Percentiles rank a stretch among this genome's conserved stretches.
These are phyloP conservation scores for Scolopax bukidnonensis DNA, from an alignment of 2,797 vertebrate genomes.

Conservation along the genomic window DNA sequence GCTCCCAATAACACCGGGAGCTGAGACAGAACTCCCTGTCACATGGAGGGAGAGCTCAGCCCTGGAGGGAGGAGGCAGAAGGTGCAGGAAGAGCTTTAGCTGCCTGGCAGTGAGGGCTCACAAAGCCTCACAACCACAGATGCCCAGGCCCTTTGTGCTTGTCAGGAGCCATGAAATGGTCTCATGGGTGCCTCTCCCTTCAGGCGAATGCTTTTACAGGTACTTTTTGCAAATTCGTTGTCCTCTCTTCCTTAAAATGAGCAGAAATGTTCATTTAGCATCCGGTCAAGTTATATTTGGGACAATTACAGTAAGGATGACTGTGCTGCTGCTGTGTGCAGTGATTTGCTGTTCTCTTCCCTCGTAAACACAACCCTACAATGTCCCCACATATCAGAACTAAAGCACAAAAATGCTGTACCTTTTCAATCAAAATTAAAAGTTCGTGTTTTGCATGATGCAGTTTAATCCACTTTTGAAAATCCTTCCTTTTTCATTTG, in stretches of 20 bases:
- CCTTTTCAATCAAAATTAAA: background rate
- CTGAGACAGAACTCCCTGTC: background rate
- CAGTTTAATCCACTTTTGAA: background rate
- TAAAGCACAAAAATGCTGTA: background rate
- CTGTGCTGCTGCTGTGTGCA: background rate
- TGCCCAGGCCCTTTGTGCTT: background rate
- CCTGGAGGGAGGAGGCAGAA: background rate
- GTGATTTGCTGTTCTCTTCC: background rate
- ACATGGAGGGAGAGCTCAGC: rapidly evolving
- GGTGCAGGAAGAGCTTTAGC: background rate
- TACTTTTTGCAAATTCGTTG: background rate
- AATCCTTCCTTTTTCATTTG: background rate
- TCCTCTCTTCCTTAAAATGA: background rate
- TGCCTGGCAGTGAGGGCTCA: background rate
- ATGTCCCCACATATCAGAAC: background rate
- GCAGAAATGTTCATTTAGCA: background rate
- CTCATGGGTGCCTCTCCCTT: background rate
- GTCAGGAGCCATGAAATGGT: background rate
- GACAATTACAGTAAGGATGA: background rate
- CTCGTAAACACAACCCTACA: rapidly evolving
- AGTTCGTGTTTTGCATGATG: background rate
- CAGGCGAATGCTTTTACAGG: background rate
- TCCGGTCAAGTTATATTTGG: background rate
- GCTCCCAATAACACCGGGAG: background rate
- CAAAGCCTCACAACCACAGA: background rate